phyloP scores from a whole-genome alignment of 2,888 invertebrate species.

The Malthinus flaveolus region DNA sequence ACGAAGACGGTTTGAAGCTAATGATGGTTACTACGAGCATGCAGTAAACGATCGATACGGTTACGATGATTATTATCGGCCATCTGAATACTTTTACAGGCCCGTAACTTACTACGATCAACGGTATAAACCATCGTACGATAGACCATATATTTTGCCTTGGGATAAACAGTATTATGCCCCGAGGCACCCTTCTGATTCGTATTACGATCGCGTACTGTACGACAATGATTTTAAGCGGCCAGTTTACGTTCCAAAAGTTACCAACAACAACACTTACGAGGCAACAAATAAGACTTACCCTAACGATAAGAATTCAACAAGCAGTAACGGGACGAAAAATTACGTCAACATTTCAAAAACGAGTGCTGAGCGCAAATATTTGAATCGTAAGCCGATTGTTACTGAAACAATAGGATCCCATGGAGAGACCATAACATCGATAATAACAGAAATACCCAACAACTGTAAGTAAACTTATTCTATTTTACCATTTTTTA shows the following conservation, averaged over 20 bases:
- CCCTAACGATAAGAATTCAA: neutral
- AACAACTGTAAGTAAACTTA: conserved; percentile 42
- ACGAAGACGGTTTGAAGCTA: neutral
- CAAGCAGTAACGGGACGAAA: neutral
- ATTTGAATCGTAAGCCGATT: conserved; percentile 33
- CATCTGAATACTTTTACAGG: neutral
- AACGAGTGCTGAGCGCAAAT: neutral
- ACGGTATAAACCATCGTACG: too few relatives aligned
- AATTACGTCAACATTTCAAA: neutral
- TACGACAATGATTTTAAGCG: conserved; percentile 6
- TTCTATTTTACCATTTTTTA: conserved; percentile 8
- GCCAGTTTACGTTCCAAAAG: conserved; percentile 8
- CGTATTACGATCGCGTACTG: neutral
- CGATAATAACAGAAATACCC: conserved; percentile 48
- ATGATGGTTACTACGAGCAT: neutral
- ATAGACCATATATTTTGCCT: too few relatives aligned
- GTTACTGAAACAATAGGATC: conserved; percentile 44
- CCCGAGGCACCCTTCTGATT: neutral
- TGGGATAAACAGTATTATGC: neutral
- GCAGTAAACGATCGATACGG: too few relatives aligned
- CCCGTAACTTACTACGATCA: neutral
- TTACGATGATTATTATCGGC: neutral
- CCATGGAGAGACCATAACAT: conserved; percentile 49
- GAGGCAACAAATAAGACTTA: neutral
- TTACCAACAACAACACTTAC: neutral